Conservation (phyloP, 1,140 invertebrate species). For the Drosophila auraria region DNA sequence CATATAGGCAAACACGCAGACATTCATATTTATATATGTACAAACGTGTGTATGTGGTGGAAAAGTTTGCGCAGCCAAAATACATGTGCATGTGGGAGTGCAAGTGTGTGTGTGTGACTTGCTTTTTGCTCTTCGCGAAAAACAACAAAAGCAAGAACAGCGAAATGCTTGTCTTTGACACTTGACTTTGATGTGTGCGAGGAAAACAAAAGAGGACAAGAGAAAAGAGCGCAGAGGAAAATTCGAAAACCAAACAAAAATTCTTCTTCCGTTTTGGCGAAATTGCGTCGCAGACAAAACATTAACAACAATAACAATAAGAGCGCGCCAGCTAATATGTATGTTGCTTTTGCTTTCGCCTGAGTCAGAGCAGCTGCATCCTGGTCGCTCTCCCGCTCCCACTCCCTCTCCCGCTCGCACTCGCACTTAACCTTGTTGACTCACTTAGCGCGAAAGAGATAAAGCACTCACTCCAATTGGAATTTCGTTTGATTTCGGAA, state of each 20-base stretch:
- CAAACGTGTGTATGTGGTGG: constrained; percentile 59
- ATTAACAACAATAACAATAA: constrained; percentile 57
- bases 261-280: constrained; percentile 55
- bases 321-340: constrained; percentile 46
- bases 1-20: constrained; percentile 42
- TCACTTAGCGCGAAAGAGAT: constrained; percentile 53
- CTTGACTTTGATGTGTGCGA: constrained; percentile 75
- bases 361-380: constrained; percentile 57
- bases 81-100: constrained; percentile 35
- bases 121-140: constrained; percentile 50
- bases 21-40: constrained; percentile 42
- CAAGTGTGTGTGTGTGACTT: constrained; percentile 48
- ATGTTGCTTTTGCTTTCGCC: constrained; percentile 18
- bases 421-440: constrained; percentile 66
- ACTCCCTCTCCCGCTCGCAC: constrained; percentile 10
- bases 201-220: constrained; percentile 32
- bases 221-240: constrained; percentile 26
- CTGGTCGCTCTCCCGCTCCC: constrained; percentile 35
- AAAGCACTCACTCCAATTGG: constrained; percentile 54
- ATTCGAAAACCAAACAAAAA: constrained; percentile 63
- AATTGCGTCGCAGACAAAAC: constrained; percentile 76
- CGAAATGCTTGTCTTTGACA: constrained; percentile 71
- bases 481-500: constrained; percentile 59
- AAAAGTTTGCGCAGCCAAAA: constrained; percentile 83
- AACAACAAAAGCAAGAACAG: constrained; percentile 41